These are phyloP conservation scores for Premnoplex brunnescens DNA, from an alignment of 2,797 vertebrate species.

Conservation along the genomic window DNA sequence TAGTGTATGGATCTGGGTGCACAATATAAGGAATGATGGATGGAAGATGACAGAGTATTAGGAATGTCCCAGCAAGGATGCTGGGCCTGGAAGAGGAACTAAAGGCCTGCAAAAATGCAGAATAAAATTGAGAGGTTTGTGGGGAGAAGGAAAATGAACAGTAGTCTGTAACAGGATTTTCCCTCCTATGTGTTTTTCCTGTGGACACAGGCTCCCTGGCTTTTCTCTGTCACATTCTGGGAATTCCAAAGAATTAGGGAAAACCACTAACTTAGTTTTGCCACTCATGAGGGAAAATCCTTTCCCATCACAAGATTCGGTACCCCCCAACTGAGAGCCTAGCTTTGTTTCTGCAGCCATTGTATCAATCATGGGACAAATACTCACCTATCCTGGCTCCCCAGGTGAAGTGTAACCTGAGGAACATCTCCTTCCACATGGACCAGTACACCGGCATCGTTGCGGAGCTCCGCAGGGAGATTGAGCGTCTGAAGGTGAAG, in stretches of 20 bases:
- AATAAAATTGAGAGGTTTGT: not conserved
- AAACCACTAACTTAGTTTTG: not conserved
- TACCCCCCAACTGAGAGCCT: not conserved
- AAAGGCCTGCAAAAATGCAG: not conserved
- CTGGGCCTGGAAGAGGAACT: not conserved
- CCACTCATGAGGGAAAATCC: not conserved
- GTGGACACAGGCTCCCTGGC: not conserved
- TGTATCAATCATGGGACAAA: fast-evolving
- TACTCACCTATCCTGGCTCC: not conserved
- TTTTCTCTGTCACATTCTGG: not conserved
- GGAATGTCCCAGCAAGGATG: not conserved
- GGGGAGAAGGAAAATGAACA: not conserved
- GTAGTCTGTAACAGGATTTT: not conserved
- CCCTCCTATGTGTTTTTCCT: not conserved
- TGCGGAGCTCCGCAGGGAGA: slow-evolving; percentile 56
- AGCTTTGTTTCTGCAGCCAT: not conserved
- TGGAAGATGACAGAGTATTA: not conserved
- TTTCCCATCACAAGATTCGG: not conserved
- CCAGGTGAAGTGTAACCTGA: slow-evolving; percentile 74
- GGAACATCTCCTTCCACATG: slow-evolving; percentile 54
- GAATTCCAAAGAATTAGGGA: not conserved
- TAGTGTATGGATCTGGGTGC: not conserved
- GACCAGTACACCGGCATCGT: slow-evolving; percentile 64
- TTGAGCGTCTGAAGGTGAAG: slow-evolving; percentile 43
- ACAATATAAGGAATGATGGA: not conserved